Percentiles rank a stretch among this genome's conserved stretches.
Conservation (phyloP, 2,113 vertebrate species). For the Macrotis lagotis region DNA sequence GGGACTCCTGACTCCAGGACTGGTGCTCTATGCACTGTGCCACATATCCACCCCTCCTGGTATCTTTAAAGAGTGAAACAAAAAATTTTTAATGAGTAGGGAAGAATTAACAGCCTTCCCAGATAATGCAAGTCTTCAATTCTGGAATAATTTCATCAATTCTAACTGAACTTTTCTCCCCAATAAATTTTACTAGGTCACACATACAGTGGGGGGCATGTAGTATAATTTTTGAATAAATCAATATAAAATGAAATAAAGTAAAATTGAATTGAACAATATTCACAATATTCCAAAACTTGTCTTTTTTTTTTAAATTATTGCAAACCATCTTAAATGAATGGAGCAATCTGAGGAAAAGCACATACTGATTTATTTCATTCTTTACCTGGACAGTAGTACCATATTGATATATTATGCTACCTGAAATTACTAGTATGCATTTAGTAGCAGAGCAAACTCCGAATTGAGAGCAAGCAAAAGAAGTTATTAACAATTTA, state of each 20-base stretch:
- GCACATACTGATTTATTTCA: not conserved
- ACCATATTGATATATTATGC: not conserved
- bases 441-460: slow-evolving; percentile 8
- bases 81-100: not conserved
- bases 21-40: too few relatives aligned
- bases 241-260: slow-evolving; percentile 1
- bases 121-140: not conserved
- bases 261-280: not conserved
- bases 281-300: not conserved
- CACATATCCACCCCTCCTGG: too few relatives aligned
- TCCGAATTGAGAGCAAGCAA: not conserved
- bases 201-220: not conserved
- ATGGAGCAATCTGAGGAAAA: not conserved
- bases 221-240: not conserved
- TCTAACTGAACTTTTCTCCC: not conserved
- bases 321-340: not conserved
- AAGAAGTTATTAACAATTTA: slow-evolving; percentile 57
- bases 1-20: too few relatives aligned
- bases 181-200: not conserved
- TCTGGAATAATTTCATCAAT: not conserved
- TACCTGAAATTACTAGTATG: slow-evolving; percentile 2
- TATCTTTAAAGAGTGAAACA: not conserved
- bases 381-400: accelerated
- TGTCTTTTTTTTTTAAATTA: slow-evolving; percentile 1
- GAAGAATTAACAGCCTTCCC: not conserved